Percentiles rank a stretch among this genome's conserved stretches.
phyloP scores from a whole-genome alignment of 2,113 vertebrate genomes.

The Cervus canadensis region DNA sequence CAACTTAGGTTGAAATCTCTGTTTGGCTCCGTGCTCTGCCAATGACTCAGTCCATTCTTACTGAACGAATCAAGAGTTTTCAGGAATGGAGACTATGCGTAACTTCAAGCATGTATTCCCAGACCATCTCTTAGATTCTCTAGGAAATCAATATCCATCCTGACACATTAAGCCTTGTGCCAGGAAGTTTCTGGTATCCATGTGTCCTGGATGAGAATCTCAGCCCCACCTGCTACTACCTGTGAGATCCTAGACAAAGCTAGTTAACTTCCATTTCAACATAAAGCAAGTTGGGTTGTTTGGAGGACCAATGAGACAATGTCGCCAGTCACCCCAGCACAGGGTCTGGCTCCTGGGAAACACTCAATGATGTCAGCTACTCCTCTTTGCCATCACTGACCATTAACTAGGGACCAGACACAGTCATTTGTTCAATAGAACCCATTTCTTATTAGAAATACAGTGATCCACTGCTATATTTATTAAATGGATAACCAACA shows the following conservation, averaged over 20 bases:
- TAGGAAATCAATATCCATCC: neutral
- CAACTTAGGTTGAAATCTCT: neutral
- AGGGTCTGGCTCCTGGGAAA: rapidly evolving
- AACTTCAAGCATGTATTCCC: neutral
- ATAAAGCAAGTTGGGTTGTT: neutral
- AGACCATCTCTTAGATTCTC: neutral
- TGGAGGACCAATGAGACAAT: neutral
- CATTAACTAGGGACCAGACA: neutral
- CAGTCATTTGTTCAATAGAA: neutral
- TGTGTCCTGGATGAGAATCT: neutral
- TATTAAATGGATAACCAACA: neutral
- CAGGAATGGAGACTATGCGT: neutral
- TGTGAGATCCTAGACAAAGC: neutral
- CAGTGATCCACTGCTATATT: neutral
- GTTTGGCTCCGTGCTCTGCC: neutral
- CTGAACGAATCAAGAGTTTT: neutral
- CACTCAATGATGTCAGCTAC: neutral
- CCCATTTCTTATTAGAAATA: neutral
- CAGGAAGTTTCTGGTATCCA: neutral
- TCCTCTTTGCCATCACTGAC: neutral
- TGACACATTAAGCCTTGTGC: neutral
- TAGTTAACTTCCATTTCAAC: neutral
- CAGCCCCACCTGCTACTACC: neutral
- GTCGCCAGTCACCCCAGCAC: no score
- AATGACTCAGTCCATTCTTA: neutral